These are phyloP conservation scores for Paracentrotus lividus DNA, from an alignment of 53 echinoderm and acorn worm genomes.

Conservation along the genomic window DNA sequence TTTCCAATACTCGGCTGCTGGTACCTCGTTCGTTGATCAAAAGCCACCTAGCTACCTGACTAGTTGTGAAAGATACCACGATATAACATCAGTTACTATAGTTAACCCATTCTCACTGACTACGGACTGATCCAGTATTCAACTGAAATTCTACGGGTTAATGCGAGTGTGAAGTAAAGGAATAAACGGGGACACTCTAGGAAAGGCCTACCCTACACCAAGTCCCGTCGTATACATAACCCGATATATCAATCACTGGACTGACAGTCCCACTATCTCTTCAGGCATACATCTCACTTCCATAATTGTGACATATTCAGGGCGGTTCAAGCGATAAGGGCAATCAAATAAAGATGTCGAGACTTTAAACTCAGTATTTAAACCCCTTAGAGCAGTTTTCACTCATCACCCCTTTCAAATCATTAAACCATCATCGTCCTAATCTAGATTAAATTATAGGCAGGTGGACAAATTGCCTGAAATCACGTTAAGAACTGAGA, in stretches of 20 bases:
- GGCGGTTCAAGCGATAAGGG: constrained; percentile 29
- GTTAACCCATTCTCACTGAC: too few relatives aligned
- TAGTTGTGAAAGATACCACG: too few relatives aligned
- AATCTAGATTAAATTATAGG: constrained; percentile 11
- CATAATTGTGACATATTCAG: constrained; percentile 30
- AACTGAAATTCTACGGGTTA: too few relatives aligned
- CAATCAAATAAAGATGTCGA: constrained; percentile 13
- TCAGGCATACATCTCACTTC: constrained; percentile 14
- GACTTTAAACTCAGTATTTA: constrained; percentile 21
- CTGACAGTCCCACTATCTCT: constrained; percentile 6
- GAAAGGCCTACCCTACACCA: neutral
- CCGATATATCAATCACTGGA: neutral
- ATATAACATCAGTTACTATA: too few relatives aligned
- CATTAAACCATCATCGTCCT: neutral
- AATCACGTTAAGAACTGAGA: neutral
- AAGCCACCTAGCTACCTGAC: too few relatives aligned
- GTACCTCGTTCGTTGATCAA: too few relatives aligned
- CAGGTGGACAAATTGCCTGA: constrained; percentile 44
- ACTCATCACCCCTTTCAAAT: too few relatives aligned
- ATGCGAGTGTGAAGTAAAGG: neutral
- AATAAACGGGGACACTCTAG: neutral
- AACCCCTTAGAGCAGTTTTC: constrained; percentile 36
- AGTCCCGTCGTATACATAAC: neutral
- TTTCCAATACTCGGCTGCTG: too few relatives aligned
- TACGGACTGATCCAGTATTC: too few relatives aligned